phyloP scores from a whole-genome alignment of 2,888 invertebrate genomes.

The Nymphalis c-album region DNA sequence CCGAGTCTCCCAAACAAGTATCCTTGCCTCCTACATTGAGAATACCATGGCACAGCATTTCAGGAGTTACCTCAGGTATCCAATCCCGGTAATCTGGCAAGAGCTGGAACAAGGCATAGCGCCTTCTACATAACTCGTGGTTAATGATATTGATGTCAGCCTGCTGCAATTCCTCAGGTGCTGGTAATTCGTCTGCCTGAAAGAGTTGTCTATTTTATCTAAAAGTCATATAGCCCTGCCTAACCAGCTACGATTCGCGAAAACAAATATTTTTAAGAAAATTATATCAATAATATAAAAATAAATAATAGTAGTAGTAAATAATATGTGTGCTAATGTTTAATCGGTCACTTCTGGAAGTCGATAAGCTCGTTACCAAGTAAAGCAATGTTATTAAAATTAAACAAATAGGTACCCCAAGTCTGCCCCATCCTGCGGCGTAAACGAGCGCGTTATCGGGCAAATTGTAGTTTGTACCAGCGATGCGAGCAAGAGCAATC shows the following conservation, averaged over 20 bases:
- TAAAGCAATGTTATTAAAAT: too few species aligned
- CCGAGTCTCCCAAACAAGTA: slow-evolving; percentile 54
- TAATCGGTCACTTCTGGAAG: too few species aligned
- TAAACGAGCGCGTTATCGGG: slow-evolving; percentile 42
- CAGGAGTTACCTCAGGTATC: slow-evolving; percentile 48
- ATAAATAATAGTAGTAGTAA: too few species aligned
- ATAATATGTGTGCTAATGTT: too few species aligned
- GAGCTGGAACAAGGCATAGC: slow-evolving; percentile 55
- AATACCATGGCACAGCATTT: slow-evolving; percentile 61
- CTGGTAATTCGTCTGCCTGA: not conserved
- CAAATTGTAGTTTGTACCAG: slow-evolving; percentile 45
- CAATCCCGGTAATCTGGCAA: slow-evolving; percentile 72
- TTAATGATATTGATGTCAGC: slow-evolving; percentile 52
- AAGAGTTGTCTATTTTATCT: too few species aligned
- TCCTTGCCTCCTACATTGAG: slow-evolving; percentile 51
- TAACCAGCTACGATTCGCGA: too few species aligned
- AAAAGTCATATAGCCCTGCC: too few species aligned
- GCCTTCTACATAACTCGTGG: slow-evolving; percentile 48
- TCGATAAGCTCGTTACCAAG: too few species aligned
- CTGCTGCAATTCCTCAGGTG: slow-evolving; percentile 40
- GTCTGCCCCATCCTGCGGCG: slow-evolving; percentile 54
- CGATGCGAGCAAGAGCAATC: slow-evolving; percentile 46
- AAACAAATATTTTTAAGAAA: too few species aligned
- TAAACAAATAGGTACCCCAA: slow-evolving; percentile 48
- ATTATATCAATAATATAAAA: too few species aligned